Evolutionary conservation across 2,113 vertebrate genomes (phyloP), one percentile per base, ranked within the genome.

Genomic region (Catharus fuscescens): DNA sequence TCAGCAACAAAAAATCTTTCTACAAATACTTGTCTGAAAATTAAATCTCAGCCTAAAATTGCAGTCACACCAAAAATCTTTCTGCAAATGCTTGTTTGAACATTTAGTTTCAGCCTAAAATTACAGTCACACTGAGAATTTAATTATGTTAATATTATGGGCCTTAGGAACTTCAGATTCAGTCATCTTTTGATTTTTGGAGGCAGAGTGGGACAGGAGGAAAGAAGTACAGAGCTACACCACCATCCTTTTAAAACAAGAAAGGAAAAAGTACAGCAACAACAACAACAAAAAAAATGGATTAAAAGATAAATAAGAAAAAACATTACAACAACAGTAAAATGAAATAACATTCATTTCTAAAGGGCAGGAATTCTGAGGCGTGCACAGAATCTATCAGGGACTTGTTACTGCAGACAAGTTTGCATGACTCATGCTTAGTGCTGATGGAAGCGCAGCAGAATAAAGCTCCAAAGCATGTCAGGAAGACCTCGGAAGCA

Each of bases 11-110:
- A 26, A 36, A 84, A 73, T 64, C 66, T 76, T 89, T 82, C 64
- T 24, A 73, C 12, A 56, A 77, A 89, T 56, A 65, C 10, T 77
- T 34, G 31, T 62, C 70, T 54, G 34, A 90, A 80, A 29, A 64
- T n/a, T 86, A 74, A 79, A 50, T 91, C 76, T 89, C 88, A 80
- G 48, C 50, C 50, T 86, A 73, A 81, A 88, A 83, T 65, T 77
- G n/a, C 44, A 80, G 44, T 50, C 61, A 66, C n/a, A 25, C 14
- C 3, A 34, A 44, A 80, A 80, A 72, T 59, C 57, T 74, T 87
- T 86, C 72, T 26, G 73, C 17, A 57, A 76, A 91, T 36, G 54
- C 3, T 69, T 57, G 29, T 69, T 36, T 50, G 20, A 91, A 62
- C 5, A 23, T 42, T 86, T 67, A 34, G 26, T 53, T 76, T 91